Evolutionary conservation across 1,140 invertebrate species (phyloP).

Genomic region (Heliothis virescens): DNA sequence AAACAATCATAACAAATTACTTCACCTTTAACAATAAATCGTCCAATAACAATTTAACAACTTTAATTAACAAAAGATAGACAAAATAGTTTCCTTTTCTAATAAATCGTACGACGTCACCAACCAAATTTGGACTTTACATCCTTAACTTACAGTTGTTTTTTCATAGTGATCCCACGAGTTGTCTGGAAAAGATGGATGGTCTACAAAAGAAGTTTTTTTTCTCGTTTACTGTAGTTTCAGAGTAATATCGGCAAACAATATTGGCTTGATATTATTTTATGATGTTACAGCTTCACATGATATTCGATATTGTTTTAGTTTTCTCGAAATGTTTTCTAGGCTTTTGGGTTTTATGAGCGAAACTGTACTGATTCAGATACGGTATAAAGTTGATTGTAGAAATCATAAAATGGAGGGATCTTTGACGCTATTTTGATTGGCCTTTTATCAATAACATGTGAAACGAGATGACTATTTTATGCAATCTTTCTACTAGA

Average conservation of each 20-base stretch:
- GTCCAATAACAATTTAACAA: slow-evolving; percentile 35
- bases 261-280: slow-evolving; percentile 42
- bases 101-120: slow-evolving; percentile 5
- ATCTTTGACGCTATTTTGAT: neutral
- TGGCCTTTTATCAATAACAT: too few relatives aligned
- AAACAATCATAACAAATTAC: neutral
- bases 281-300: slow-evolving; percentile 25
- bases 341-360: slow-evolving; percentile 2
- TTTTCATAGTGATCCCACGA: neutral
- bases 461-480: too few relatives aligned
- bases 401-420: neutral
- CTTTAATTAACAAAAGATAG: slow-evolving; percentile 28
- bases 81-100: slow-evolving; percentile 32
- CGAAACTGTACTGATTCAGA: slow-evolving; percentile 2
- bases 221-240: slow-evolving; percentile 6
- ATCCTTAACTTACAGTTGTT: neutral
- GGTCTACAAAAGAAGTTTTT: slow-evolving; percentile 12
- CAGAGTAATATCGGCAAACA: slow-evolving; percentile 28
- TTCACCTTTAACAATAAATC: slow-evolving; percentile 3
- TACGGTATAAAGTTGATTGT: neutral
- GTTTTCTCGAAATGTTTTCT: slow-evolving; percentile 15
- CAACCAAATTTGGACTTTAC: slow-evolving; percentile 3
- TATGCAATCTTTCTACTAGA: too few relatives aligned
- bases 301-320: slow-evolving; percentile 17
- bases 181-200: slow-evolving; percentile 25